Evolutionary conservation across 2,113 vertebrate species (phyloP).

Genomic region (Equus przewalskii): DNA sequence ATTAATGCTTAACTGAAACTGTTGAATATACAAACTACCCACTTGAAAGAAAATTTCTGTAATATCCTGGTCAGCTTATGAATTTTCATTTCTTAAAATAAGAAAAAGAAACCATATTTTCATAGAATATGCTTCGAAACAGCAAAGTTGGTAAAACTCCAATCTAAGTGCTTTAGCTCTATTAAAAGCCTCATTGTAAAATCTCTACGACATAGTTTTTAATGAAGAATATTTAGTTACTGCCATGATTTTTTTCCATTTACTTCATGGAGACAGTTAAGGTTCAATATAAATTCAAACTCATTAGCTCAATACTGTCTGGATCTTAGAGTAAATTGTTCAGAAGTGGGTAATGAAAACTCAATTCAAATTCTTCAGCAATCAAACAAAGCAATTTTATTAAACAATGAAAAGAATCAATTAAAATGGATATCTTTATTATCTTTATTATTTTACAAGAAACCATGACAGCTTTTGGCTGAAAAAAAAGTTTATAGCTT

Average conservation of each 20-base stretch:
- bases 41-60: conserved; percentile 22
- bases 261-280: conserved; percentile 88
- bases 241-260: conserved; percentile 87
- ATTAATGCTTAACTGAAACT: background rate
- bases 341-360: conserved; percentile 89
- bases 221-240: conserved; percentile 88
- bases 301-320: conserved; percentile 90
- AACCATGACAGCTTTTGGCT: conserved; percentile 80
- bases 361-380: conserved; percentile 84
- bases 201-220: conserved; percentile 85
- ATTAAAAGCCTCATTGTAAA: conserved; percentile 88
- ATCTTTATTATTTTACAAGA: conserved; percentile 86
- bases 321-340: conserved; percentile 88
- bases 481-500: conserved; percentile 76
- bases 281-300: conserved; percentile 90
- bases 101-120: conserved; percentile 57
- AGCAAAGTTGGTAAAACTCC: conserved; percentile 86
- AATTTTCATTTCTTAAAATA: conserved; percentile 56
- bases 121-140: conserved; percentile 73
- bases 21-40: background rate
- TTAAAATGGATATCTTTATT: conserved; percentile 85
- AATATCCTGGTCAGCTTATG: conserved; percentile 4
- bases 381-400: conserved; percentile 89
- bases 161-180: conserved; percentile 86
- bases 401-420: conserved; percentile 89